Conservation (phyloP, 2,797 vertebrate species). For the Nyctibius grandis region DNA sequence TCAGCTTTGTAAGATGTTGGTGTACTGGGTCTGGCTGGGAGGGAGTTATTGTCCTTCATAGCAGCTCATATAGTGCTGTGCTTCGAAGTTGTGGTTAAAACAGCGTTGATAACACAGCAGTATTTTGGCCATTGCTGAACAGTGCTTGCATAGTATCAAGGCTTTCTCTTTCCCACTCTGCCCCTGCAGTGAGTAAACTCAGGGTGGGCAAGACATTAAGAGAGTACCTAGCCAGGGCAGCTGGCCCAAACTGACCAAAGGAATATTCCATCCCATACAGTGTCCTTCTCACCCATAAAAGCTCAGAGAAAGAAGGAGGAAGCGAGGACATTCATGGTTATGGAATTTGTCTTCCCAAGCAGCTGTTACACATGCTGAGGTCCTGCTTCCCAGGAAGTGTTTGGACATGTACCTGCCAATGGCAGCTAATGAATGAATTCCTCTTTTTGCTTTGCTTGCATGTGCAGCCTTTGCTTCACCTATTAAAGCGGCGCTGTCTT, state of each 20-base stretch:
- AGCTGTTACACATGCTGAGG: background rate
- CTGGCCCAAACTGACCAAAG: background rate
- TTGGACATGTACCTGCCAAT: background rate
- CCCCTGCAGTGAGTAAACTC: accelerated
- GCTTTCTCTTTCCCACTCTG: background rate
- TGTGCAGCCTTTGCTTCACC: background rate
- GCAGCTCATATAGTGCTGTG: too few relatives aligned
- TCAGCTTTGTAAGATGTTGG: background rate
- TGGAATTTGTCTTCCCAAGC: background rate
- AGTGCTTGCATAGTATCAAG: background rate
- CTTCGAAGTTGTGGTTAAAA: background rate
- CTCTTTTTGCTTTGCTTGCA: background rate
- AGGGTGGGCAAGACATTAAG: background rate
- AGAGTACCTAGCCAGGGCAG: background rate
- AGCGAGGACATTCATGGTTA: accelerated
- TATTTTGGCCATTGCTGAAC: background rate
- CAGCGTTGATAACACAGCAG: background rate
- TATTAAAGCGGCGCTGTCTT: background rate
- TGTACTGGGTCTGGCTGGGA: background rate
- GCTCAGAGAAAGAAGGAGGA: background rate
- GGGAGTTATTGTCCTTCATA: accelerated
- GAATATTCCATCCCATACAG: background rate
- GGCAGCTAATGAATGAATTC: background rate
- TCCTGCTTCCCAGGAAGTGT: background rate
- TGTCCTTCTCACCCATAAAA: background rate